These are phyloP conservation scores for Caenorhabditis sp. DNA, from an alignment of 2,888 invertebrate genomes.

Conservation along the genomic window DNA sequence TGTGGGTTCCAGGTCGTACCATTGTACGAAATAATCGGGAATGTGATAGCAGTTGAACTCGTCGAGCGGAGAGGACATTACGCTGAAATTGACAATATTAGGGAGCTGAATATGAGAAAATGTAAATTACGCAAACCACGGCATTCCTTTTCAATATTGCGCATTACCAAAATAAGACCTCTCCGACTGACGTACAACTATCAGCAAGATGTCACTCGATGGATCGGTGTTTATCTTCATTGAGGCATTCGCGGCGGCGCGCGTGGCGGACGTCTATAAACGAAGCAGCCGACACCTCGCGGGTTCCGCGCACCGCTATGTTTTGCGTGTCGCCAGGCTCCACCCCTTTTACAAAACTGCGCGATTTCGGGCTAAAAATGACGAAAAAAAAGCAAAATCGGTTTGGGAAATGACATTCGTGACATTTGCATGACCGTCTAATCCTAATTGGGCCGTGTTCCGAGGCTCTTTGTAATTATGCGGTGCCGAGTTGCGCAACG, in stretches of 20 bases:
- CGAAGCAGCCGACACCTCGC: constrained; percentile 22
- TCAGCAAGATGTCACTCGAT: constrained; percentile 58
- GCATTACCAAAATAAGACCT: constrained; percentile 28
- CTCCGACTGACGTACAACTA: constrained; percentile 56
- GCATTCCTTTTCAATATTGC: not conserved
- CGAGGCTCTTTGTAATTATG: constrained; percentile 22
- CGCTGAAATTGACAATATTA: too few species aligned
- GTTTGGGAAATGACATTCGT: too few species aligned
- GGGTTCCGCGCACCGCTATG: constrained; percentile 5
- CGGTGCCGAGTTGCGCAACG: constrained; percentile 18
- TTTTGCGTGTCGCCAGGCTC: constrained; percentile 1
- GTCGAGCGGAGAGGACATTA: not conserved
- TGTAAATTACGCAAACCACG: too few species aligned
- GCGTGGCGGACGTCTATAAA: not conserved
- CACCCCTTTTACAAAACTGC: constrained; percentile 11
- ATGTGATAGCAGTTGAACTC: constrained; percentile 42
- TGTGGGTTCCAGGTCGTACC: constrained; percentile 48
- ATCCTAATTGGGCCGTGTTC: not conserved
- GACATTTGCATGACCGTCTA: constrained; percentile 1
- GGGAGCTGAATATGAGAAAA: too few species aligned
- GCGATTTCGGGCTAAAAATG: not conserved
- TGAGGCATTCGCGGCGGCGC: constrained; percentile 2
- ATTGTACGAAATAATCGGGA: constrained; percentile 18
- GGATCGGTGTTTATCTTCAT: constrained; percentile 57
- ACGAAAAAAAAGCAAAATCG: not conserved